Percentiles rank a stretch among this genome's conserved stretches.
Evolutionary conservation across 2,797 vertebrate species (phyloP).

Genomic region (Eurystomus glaucurus): DNA sequence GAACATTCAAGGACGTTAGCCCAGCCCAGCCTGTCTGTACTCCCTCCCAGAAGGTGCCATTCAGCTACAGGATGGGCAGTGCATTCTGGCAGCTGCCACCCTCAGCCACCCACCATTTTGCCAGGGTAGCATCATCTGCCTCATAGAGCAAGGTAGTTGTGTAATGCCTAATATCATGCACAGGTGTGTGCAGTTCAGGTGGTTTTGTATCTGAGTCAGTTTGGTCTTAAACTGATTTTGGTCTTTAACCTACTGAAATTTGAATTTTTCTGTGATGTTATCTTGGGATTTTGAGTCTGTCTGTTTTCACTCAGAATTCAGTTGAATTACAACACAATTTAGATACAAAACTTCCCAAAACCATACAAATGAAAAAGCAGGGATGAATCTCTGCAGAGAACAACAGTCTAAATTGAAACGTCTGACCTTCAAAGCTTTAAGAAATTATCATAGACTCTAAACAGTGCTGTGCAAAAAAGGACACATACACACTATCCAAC

Average conservation of each 20-base stretch:
- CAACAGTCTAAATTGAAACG: background rate
- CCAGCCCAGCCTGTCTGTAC: background rate
- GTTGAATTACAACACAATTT: background rate
- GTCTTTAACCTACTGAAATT: background rate
- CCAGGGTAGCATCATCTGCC: background rate
- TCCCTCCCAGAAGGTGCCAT: background rate
- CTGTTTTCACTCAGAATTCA: background rate
- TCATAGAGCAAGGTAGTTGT: background rate
- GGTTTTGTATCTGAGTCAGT: background rate
- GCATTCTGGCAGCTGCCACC: background rate
- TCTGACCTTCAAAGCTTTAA: background rate
- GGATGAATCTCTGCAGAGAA: background rate
- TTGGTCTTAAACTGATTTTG: background rate
- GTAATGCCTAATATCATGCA: background rate
- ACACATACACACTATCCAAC: too few species aligned
- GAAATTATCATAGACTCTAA: background rate
- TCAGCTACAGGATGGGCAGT: background rate
- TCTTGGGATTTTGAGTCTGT: background rate
- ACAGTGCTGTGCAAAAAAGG: background rate
- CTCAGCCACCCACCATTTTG: background rate
- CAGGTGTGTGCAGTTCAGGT: accelerated
- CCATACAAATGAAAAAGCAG: background rate
- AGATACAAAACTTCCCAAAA: background rate
- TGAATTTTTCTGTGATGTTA: background rate
- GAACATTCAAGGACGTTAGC: too few species aligned